Conservation (phyloP, 2,113 vertebrate genomes). For the Seriola dumerili region DNA sequence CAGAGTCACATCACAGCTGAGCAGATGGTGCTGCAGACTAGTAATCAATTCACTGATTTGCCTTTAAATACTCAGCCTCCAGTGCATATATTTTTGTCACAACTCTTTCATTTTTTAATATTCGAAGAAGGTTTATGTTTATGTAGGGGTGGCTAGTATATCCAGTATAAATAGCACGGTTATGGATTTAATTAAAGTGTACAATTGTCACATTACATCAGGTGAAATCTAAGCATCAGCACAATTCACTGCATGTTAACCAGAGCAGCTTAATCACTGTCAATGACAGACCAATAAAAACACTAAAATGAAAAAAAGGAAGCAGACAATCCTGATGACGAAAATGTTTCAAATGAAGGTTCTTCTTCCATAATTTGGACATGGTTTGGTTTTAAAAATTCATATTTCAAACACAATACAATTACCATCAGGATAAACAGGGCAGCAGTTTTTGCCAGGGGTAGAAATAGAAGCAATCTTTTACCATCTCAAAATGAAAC, state of each 20-base stretch:
- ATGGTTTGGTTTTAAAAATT: background rate
- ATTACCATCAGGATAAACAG: background rate
- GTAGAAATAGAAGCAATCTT: background rate
- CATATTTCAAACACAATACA: background rate
- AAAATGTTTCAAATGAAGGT: background rate
- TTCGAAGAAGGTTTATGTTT: background rate
- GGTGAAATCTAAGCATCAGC: background rate
- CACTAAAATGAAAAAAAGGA: background rate
- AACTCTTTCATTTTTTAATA: background rate
- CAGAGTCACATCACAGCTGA: background rate
- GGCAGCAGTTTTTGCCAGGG: background rate
- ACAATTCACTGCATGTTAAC: background rate
- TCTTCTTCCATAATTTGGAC: background rate
- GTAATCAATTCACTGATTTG: background rate
- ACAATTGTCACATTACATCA: background rate
- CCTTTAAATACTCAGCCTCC: background rate
- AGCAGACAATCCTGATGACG: background rate
- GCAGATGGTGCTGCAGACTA: constrained; percentile 19
- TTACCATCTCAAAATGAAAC: constrained; percentile 13
- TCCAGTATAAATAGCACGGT: background rate
- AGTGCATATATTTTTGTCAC: background rate
- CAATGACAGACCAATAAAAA: background rate
- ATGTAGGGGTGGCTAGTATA: background rate
- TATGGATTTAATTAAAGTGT: background rate
- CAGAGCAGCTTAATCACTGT: no score